Percentiles rank a stretch among this genome's conserved stretches.
phyloP scores from a whole-genome alignment of 2,888 invertebrate genomes.

The Xestia ashworthii region DNA sequence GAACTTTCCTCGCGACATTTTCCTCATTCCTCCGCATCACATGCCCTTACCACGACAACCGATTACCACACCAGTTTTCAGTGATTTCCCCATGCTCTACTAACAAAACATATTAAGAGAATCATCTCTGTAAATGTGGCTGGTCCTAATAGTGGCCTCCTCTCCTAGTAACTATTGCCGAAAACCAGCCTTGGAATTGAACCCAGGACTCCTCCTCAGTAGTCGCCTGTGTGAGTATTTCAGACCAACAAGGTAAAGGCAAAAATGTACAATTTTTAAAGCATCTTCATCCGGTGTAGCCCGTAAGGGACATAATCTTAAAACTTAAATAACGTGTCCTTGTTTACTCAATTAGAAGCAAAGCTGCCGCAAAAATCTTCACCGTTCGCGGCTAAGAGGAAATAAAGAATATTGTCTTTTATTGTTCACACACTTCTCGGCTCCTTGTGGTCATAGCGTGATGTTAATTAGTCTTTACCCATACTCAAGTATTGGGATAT shows the following conservation, averaged over 20 bases:
- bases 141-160: neutral
- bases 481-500: too few relatives aligned
- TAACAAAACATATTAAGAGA: too few relatives aligned
- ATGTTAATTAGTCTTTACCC: too few relatives aligned
- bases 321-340: neutral
- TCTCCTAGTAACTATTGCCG: neutral
- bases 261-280: conserved; percentile 1
- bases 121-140: too few relatives aligned
- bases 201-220: neutral
- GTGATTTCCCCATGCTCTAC: too few relatives aligned
- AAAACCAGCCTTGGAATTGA: neutral
- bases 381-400: neutral
- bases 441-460: too few relatives aligned
- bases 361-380: conserved; percentile 1
- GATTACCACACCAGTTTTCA: too few relatives aligned
- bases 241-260: neutral
- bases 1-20: too few relatives aligned
- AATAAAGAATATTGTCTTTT: neutral
- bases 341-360: conserved; percentile 8
- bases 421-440: neutral
- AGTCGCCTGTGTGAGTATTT: neutral
- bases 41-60: too few relatives aligned
- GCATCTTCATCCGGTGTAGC: conserved; percentile 12
- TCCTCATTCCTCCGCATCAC: too few relatives aligned
- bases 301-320: neutral